Base-by-base conservation (phyloP, 2,797 vertebrate species). In the Fistularia tabacaria region DNA sequence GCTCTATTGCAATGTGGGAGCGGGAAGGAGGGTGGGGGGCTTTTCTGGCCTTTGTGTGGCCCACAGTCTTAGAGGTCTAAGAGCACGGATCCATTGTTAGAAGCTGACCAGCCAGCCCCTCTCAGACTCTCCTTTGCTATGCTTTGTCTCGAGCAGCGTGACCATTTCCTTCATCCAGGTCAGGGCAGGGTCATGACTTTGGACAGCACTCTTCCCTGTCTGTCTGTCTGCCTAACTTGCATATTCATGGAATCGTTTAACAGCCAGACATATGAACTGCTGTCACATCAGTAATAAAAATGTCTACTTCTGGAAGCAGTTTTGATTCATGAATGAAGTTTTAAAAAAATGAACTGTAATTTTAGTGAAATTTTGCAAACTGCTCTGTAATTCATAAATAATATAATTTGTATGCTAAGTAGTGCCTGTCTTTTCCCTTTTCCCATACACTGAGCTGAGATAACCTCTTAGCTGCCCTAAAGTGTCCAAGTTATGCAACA, bases 141-240 rank as follows among this genome's bases (percentile, higher is more conserved):
- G 87, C 90, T 91, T 92, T 92, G 89, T 93, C 89, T 85, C 71
- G 42, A 87, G 86, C 87, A 83, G 82, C 54, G 79, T 86, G 86
- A 87, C 83, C 83, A 91, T 89, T 92, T 93, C 90, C 91, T 91
- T 89, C 83, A 83, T 77, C 74, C 83, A 81, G 91, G 90, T 92
- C 92, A 92, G 88, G 81, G 75, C 85, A 88, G 90, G 90, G 92
- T 93, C 90, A 38, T 89, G 90, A 91, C 89, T 92, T 92, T 91
- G 89, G 83, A 89, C 87, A 91, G 81, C 62, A 74, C 79, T 87
- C 83, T 68, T 73, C 63, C 49, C 75, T 80, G 85, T 87, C 83
- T 87, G 83, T 83, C 77, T 87, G 82, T 83, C 78, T 84, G 77
- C 76, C 70, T 42, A 38, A 59, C 66, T 50, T 7, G 47, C 62